Conservation (phyloP, 2,888 invertebrate species). For the Acanthopleura granulata region DNA sequence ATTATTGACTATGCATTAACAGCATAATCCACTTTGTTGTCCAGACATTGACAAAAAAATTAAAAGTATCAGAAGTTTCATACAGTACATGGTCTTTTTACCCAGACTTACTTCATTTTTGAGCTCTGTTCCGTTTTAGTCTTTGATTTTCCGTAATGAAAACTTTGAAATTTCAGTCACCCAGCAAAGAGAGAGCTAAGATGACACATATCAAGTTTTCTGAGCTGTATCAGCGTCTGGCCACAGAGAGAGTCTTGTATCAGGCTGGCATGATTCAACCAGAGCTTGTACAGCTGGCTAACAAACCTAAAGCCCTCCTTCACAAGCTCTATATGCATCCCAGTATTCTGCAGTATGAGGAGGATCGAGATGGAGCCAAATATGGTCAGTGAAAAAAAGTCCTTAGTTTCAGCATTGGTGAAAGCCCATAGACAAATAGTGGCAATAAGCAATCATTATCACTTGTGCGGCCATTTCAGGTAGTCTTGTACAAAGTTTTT, state of each 20-base stretch:
- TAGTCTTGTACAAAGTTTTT: no score
- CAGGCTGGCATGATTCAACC: constrained; percentile 44
- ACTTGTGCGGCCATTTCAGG: no score
- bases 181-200: constrained; percentile 48
- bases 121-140: background rate
- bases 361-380: background rate
- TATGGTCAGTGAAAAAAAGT: background rate
- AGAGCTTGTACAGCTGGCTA: constrained; percentile 42
- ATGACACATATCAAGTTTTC: constrained; percentile 47
- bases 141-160: background rate
- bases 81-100: no score
- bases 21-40: no score
- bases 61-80: no score
- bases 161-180: constrained; percentile 23
- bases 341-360: constrained; percentile 22
- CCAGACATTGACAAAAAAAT: no score
- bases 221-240: constrained; percentile 45
- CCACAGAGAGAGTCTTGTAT: constrained; percentile 54
- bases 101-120: no score
- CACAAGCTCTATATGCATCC: constrained; percentile 55
- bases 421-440: background rate
- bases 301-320: constrained; percentile 46
- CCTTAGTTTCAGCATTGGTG: background rate
- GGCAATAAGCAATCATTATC: no score
- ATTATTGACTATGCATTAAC: no score